Conservation (phyloP, 2,113 vertebrate genomes). For the Melanerpes formicivorus region DNA sequence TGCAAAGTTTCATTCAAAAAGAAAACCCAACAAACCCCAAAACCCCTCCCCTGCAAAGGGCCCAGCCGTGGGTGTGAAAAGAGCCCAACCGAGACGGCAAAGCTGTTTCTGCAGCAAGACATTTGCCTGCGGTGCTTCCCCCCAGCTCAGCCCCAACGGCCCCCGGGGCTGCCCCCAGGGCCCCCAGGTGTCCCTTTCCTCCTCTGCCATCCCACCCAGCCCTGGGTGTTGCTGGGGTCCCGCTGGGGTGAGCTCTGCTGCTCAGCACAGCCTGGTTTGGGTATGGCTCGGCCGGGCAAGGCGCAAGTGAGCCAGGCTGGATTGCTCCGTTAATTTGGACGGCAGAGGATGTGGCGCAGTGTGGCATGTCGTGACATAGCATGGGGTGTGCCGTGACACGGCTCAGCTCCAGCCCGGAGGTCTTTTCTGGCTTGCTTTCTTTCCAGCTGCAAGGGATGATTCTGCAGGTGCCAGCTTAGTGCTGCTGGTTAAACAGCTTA, state of each 20-base stretch:
- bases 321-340: accelerated
- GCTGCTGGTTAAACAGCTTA: not conserved
- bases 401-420: not conserved
- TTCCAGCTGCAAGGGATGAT: not conserved
- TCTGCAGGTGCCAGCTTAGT: not conserved
- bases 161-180: not conserved
- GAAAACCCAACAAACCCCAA: not conserved
- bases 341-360: not conserved
- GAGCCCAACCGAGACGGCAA: not conserved
- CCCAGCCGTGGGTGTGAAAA: not conserved
- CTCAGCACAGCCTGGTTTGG: not conserved
- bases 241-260: not conserved
- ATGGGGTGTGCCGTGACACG: not conserved
- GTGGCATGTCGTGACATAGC: not conserved
- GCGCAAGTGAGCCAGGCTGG: not conserved
- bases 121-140: conserved; percentile 28
- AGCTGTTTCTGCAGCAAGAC: not conserved
- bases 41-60: not conserved
- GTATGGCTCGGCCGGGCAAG: accelerated
- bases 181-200: not conserved
- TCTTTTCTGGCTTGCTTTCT: not conserved
- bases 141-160: not conserved
- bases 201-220: not conserved
- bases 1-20: not conserved
- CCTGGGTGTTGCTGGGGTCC: not conserved